Evolutionary conservation across 2,113 vertebrate genomes (phyloP).

Genomic region (Tenebrosternarchus preto): DNA sequence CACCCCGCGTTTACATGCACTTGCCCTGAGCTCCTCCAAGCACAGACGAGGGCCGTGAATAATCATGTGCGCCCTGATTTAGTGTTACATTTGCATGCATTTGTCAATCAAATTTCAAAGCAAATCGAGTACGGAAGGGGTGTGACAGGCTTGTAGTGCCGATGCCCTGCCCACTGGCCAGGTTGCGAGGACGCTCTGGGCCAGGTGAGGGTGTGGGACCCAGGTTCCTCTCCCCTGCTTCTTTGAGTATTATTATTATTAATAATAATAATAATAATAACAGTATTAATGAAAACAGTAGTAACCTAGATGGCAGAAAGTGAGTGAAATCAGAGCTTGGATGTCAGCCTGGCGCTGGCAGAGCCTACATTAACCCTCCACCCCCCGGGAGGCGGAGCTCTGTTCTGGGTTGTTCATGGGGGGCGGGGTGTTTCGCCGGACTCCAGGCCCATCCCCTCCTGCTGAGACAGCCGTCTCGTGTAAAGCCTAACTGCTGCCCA

Average conservation of each 20-base stretch:
- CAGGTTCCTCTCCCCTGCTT: background rate
- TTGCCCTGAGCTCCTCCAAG: slow-evolving; percentile 33
- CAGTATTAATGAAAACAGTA: background rate
- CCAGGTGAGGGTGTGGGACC: background rate
- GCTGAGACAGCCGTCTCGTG: slow-evolving; percentile 62
- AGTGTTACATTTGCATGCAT: slow-evolving; percentile 40
- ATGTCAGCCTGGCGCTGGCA: no score
- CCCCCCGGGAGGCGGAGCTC: no score
- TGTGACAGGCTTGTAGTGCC: slow-evolving; percentile 8
- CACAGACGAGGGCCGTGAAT: slow-evolving; percentile 28
- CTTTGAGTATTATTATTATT: no score
- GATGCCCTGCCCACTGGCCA: slow-evolving; percentile 24
- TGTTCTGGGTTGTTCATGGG: no score
- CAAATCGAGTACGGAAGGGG: slow-evolving; percentile 48
- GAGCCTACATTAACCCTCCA: no score
- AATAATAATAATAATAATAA: background rate
- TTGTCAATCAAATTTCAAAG: slow-evolving; percentile 59
- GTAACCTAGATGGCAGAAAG: background rate
- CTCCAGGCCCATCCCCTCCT: slow-evolving; percentile 61
- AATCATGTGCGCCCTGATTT: slow-evolving; percentile 52
- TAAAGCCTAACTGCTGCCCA: slow-evolving; percentile 75
- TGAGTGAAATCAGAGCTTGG: background rate
- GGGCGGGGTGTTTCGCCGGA: no score
- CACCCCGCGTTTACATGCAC: slow-evolving; percentile 17
- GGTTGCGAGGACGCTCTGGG: slow-evolving; percentile 19